A percentile compares a stretch with the other conserved stretches of the same genome.
Conservation (phyloP, 2,888 invertebrate species). For the Noctua janthe region DNA sequence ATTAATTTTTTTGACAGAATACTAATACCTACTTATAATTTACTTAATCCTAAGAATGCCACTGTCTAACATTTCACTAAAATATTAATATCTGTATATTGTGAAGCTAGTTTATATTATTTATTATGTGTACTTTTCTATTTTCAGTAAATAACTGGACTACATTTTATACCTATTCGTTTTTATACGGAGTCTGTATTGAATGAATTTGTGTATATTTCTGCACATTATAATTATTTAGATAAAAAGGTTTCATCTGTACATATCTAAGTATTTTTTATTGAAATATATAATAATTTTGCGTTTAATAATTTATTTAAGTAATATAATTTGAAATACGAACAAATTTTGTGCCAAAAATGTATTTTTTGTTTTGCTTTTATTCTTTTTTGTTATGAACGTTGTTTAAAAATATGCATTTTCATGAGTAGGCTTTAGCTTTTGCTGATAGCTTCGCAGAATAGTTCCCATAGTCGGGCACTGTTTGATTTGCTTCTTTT, state of each 20-base stretch:
- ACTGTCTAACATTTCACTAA: constrained; percentile 38
- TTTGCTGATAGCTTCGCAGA: constrained; percentile 22
- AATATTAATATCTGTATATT: constrained; percentile 38
- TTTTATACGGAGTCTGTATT: constrained; percentile 52
- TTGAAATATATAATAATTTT: constrained; percentile 26
- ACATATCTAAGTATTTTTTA: constrained; percentile 46
- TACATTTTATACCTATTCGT: constrained; percentile 53
- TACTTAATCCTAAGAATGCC: constrained; percentile 39
- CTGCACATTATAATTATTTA: constrained; percentile 36
- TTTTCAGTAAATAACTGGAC: constrained; percentile 63
- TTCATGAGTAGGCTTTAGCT: constrained; percentile 26
- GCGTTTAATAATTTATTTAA: constrained; percentile 45
- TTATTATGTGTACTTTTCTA: constrained; percentile 61
- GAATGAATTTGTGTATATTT: constrained; percentile 51
- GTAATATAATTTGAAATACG: constrained; percentile 43
- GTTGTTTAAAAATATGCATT: constrained; percentile 45
- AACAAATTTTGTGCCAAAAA: constrained; percentile 64
- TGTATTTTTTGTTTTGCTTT: constrained; percentile 49
- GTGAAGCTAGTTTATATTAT: constrained; percentile 53
- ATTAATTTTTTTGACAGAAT: constrained; percentile 19
- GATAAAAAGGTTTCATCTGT: constrained; percentile 23
- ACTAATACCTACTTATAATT: constrained; percentile 28
- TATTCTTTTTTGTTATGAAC: constrained; percentile 38
- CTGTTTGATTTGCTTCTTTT: constrained; percentile 34
- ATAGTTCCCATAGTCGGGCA: background rate